phyloP scores from a whole-genome alignment of 1,140 invertebrate species.

The Drosophila melanica region DNA sequence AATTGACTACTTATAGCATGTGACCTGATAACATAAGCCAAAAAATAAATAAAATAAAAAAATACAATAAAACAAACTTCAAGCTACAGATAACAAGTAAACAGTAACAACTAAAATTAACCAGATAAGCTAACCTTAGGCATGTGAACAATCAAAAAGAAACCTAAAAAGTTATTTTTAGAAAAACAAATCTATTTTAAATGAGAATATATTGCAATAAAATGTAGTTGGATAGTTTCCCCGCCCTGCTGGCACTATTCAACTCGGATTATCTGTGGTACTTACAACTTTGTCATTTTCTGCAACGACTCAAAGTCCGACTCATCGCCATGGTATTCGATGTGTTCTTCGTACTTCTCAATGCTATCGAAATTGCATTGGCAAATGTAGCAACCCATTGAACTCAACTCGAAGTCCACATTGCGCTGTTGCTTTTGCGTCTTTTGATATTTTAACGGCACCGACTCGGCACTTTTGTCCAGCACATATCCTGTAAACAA shows the following conservation, averaged over 20 bases:
- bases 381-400: slow-evolving; percentile 72
- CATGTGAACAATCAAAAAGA: too few relatives aligned
- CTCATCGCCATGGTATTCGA: slow-evolving; percentile 72
- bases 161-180: too few relatives aligned
- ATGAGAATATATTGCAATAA: too few relatives aligned
- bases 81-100: too few relatives aligned
- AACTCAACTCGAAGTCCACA: slow-evolving; percentile 53
- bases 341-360: slow-evolving; percentile 73
- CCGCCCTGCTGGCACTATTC: neutral
- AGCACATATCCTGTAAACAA: slow-evolving; percentile 44
- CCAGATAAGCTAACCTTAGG: too few relatives aligned
- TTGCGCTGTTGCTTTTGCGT: slow-evolving; percentile 29
- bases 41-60: too few relatives aligned
- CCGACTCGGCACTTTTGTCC: slow-evolving; percentile 37
- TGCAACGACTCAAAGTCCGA: slow-evolving; percentile 68
- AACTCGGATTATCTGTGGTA: neutral
- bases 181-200: too few relatives aligned
- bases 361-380: slow-evolving; percentile 71
- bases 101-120: too few relatives aligned
- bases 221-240: too few relatives aligned
- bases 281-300: slow-evolving; percentile 64
- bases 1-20: neutral
- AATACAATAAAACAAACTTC: too few relatives aligned
- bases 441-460: slow-evolving; percentile 66
- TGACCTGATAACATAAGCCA: neutral